Evolutionary conservation across 1,140 invertebrate genomes (phyloP).

Genomic region (honey bee (Apis mellifera)): DNA sequence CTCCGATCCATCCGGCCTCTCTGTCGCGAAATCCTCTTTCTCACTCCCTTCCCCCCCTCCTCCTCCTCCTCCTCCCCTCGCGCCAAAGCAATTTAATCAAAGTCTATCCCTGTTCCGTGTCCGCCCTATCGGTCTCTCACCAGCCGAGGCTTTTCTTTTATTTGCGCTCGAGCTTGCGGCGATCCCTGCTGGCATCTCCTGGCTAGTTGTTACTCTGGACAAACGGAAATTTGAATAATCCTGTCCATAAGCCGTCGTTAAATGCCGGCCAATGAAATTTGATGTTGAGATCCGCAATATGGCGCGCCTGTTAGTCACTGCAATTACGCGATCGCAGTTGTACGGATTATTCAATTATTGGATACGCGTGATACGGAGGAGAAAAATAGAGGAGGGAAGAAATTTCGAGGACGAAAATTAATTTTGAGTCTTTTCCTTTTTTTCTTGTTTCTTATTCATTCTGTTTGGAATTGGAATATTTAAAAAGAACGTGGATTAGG

Average conservation of each 20-base stretch:
- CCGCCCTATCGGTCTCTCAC: constrained; percentile 36
- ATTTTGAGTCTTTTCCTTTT: background rate
- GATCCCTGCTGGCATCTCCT: background rate
- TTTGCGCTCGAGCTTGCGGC: constrained; percentile 31
- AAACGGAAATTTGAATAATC: constrained; percentile 63
- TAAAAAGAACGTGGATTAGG: no score
- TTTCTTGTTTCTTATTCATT: no score
- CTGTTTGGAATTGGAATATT: no score
- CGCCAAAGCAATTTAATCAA: constrained; percentile 51
- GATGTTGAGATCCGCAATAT: constrained; percentile 29
- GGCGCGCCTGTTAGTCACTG: constrained; percentile 33
- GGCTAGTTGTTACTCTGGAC: constrained; percentile 1
- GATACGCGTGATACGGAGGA: background rate
- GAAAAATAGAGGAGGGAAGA: background rate
- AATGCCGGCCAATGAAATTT: constrained; percentile 44
- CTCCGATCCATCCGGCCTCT: background rate
- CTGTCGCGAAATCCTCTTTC: background rate
- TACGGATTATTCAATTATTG: constrained; percentile 37
- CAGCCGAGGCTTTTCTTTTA: constrained; percentile 33
- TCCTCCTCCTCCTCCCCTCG: background rate
- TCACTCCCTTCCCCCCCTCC: background rate
- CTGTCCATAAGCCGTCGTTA: constrained; percentile 29
- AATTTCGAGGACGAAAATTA: background rate
- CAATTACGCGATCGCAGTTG: constrained; percentile 41
- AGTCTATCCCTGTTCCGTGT: constrained; percentile 31